Evolutionary conservation across 1,140 invertebrate genomes (phyloP).

Genomic region (Brachionus rubens): DNA sequence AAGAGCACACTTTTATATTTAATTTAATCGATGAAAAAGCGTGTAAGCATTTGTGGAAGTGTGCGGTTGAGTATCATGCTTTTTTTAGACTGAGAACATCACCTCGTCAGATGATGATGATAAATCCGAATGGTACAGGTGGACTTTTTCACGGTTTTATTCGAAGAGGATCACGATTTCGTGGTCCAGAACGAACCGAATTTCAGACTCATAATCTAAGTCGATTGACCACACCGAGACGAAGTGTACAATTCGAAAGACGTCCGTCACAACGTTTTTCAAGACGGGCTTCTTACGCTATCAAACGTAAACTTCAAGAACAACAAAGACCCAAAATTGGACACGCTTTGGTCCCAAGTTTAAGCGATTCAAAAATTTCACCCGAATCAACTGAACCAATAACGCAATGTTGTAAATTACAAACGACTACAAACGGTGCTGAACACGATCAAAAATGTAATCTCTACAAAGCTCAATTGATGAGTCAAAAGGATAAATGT

Average conservation of each 20-base stretch:
- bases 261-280: constrained; percentile 92
- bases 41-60: constrained; percentile 96
- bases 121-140: constrained; percentile 63
- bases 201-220: constrained; percentile 76
- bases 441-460: constrained; percentile 30
- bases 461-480: constrained; percentile 3
- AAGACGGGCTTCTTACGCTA: constrained; percentile 62
- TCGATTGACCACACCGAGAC: constrained; percentile 73
- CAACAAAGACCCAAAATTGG: not conserved
- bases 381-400: not conserved
- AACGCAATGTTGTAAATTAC: not conserved
- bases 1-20: constrained; percentile 61
- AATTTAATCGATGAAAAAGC: constrained; percentile 90
- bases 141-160: constrained; percentile 90
- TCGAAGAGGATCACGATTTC: constrained; percentile 89
- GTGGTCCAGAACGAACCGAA: constrained; percentile 85
- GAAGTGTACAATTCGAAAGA: constrained; percentile 89
- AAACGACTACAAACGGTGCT: not conserved
- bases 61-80: constrained; percentile 93
- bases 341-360: constrained; percentile 3
- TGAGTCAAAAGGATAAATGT: not conserved
- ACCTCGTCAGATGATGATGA: constrained; percentile 68
- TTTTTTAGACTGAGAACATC: constrained; percentile 86
- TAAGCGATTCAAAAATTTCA: constrained; percentile 6
- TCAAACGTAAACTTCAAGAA: constrained; percentile 21